Evolutionary conservation across 2,113 vertebrate genomes (phyloP), one percentile per base, ranked within the genome.

Genomic region (Odocoileus hemionus): DNA sequence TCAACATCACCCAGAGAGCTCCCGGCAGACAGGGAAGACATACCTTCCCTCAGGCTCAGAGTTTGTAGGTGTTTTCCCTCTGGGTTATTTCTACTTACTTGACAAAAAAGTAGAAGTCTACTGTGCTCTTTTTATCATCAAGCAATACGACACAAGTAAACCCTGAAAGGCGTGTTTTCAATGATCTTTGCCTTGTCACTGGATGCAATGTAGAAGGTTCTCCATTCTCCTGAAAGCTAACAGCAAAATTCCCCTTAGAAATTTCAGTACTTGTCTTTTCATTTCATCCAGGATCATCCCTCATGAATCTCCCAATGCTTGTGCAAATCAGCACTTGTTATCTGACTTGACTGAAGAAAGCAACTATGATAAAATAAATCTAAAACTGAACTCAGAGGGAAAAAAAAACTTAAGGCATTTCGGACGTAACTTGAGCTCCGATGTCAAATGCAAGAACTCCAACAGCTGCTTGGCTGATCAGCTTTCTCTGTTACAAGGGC

Each of bases 181-280:
- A 14, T 1, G 6, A 12, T 19, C 61, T 67, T n/a, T 67, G 61
- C 30, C 60, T 61, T 33, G 28, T 67, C 30, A 67, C 61, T n/a
- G 7, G 33, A n/a, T 1, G 60, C 33, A 19, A 1, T 19, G 61
- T 16, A 67, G 30, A 19, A 16, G 16, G 33, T n/a, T 67, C 33
- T 67, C 61, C 7, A 19, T n/a, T 4, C 33, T n/a, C 7, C 61
- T 67, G 16, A 33, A 8, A 67, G 3, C 3, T 33, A 17, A n/a
- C 3, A 0, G 7, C 61, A n/a, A n/a, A n/a, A n/a, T 0, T 4
- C 61, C 33, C 15, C 5, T 67, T 1, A 4, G 16, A 67, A n/a
- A 19, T 67, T 61, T 19, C 61, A 67, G 28, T 61, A 13, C 14
- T 61, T 7, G 14, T 16, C 60, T 67, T 67, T 10, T 67, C 2